Evolutionary conservation across 2,888 invertebrate species (phyloP).

Genomic region (Xanthorhoe designata): DNA sequence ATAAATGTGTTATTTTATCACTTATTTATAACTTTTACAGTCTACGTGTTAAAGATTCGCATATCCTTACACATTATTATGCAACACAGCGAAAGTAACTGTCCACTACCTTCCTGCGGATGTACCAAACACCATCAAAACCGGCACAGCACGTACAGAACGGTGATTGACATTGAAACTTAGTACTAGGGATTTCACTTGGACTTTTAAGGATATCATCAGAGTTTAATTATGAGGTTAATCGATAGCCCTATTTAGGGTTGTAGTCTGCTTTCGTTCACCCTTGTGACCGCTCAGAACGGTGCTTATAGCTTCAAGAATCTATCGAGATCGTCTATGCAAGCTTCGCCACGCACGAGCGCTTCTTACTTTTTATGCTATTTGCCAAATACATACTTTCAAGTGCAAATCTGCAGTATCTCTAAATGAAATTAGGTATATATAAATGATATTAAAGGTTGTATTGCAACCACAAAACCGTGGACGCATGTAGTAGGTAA

Average conservation of each 20-base stretch:
- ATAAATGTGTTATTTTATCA: background rate
- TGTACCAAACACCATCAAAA: constrained; percentile 35
- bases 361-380: no score
- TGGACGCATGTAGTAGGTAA: no score
- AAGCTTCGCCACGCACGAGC: no score
- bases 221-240: background rate
- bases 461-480: no score
- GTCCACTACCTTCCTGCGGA: constrained; percentile 60
- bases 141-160: constrained; percentile 30
- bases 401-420: no score
- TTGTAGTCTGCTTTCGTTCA: no score
- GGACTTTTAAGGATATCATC: constrained; percentile 18
- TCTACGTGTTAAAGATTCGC: constrained; percentile 33
- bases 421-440: no score
- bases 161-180: constrained; percentile 39
- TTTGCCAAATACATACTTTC: no score
- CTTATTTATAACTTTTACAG: constrained; percentile 5
- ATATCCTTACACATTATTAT: constrained; percentile 43
- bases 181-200: constrained; percentile 27
- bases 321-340: no score
- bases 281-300: no score
- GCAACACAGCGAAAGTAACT: constrained; percentile 65
- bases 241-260: background rate
- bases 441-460: no score
- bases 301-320: no score